phyloP scores from a whole-genome alignment of 1,140 invertebrate species.

The Phortica variegata region DNA sequence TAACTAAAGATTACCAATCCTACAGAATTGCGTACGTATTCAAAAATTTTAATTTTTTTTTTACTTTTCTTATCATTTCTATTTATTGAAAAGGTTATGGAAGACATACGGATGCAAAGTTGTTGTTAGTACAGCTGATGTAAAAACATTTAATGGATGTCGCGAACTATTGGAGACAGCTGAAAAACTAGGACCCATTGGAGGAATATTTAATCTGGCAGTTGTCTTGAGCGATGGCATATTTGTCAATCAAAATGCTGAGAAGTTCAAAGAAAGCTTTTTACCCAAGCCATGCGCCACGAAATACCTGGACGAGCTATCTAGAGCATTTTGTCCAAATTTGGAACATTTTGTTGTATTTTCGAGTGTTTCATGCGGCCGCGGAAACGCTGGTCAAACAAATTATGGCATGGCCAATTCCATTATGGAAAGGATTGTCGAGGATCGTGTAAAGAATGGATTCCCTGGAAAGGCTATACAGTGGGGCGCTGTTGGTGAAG shows the following conservation, averaged over 20 bases:
- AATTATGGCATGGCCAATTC: constrained; percentile 83
- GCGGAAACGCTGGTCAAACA: constrained; percentile 85
- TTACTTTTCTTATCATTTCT: not conserved
- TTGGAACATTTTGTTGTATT: constrained; percentile 74
- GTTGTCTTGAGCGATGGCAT: constrained; percentile 67
- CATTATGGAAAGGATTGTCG: constrained; percentile 73
- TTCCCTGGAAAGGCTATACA: constrained; percentile 69
- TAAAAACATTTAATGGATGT: constrained; percentile 65
- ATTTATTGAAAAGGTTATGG: constrained; percentile 62
- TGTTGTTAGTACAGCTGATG: constrained; percentile 66
- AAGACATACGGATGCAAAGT: constrained; percentile 65
- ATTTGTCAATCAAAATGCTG: constrained; percentile 65
- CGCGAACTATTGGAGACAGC: constrained; percentile 65
- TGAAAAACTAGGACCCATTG: constrained; percentile 65
- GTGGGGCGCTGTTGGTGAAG: constrained; percentile 72
- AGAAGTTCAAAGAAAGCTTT: constrained; percentile 62
- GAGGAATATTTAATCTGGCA: constrained; percentile 82
- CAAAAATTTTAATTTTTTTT: not conserved
- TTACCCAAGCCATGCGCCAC: constrained; percentile 66
- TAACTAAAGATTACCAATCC: constrained; percentile 78
- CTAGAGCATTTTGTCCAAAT: constrained; percentile 62
- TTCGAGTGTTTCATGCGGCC: constrained; percentile 84
- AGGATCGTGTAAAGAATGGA: constrained; percentile 61
- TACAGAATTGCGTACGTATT: constrained; percentile 61
- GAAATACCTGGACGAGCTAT: constrained; percentile 63